A percentile compares a stretch with the other conserved stretches of the same genome.
These are phyloP conservation scores for Alca torda DNA, from an alignment of 2,797 vertebrate species.

Conservation along the genomic window DNA sequence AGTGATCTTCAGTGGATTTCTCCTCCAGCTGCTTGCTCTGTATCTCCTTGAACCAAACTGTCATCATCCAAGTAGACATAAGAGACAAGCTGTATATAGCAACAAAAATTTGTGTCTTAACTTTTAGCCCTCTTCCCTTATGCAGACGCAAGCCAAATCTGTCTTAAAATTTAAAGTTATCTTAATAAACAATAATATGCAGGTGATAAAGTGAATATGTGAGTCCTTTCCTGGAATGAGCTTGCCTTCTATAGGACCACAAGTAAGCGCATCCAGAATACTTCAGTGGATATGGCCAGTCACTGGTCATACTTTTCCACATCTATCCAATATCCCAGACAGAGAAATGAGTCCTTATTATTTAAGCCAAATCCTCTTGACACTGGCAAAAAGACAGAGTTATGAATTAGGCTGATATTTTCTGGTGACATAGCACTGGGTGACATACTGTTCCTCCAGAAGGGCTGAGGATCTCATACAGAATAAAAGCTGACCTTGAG, in stretches of 20 bases:
- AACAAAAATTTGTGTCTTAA: not conserved
- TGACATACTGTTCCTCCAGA: not conserved
- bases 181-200: not conserved
- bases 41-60: not conserved
- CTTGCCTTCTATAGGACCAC: not conserved
- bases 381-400: not conserved
- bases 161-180: not conserved
- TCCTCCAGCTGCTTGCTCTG: not conserved
- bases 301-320: not conserved
- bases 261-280: not conserved
- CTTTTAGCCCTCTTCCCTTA: not conserved
- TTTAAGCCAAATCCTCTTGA: not conserved
- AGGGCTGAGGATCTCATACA: not conserved
- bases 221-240: not conserved
- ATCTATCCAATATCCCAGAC: not conserved
- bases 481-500: not conserved
- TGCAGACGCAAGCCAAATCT: not conserved
- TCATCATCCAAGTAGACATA: not conserved
- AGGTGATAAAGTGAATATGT: fast-evolving
- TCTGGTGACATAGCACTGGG: not conserved
- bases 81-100: not conserved
- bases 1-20: not conserved
- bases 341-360: not conserved
- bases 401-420: not conserved
- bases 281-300: not conserved